Evolutionary conservation across 2,113 vertebrate species (phyloP), one percentile per base, ranked within the genome.

Genomic region (Hystrix brachyura): DNA sequence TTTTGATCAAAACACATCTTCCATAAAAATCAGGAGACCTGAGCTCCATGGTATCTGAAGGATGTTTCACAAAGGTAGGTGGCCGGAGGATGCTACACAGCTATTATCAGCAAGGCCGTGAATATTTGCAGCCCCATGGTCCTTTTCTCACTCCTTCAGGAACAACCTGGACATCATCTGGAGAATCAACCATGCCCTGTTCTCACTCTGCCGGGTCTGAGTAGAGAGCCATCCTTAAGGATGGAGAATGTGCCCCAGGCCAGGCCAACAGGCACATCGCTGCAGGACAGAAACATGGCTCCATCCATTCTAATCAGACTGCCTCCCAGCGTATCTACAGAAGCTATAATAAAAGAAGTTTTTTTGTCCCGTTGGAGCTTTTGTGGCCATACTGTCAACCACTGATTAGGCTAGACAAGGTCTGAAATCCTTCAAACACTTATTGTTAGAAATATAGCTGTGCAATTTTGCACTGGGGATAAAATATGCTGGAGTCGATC

Each of bases 1-100:
- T 82, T 90, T 96, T 80, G 57, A 96, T 51, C 12, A 60, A 86
- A 59, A 6, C 89, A 10, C 34, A 83, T 67, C n/a, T 93, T 53
- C 51, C 64, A 65, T 69, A 83, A 48, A 57, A 55, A 17, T 2
- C 25, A 53, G 60, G n/a, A 53, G 13, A 53, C 29, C 29, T 23
- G 34, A 59, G 51, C 25, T 46, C 18, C 18, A 14, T 3, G 29
- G 71, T 19, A 19, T 13, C 21, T 72, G 32, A 9, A 91, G n/a
- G 8, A 55, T 11, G 27, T n/a, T 27, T 85, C 62, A 34, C 1
- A 62, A 29, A 17, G 15, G 46, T 4, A 21, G 32, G 43, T 0
- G 43, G 46, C 14, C 60, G n/a, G 29, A 46, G 6, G 27, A 25
- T 34, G 7, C 25, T 4, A 3, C 0, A 1, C 32, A 23, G 5